phyloP scores from a whole-genome alignment of 2,113 vertebrate species.

The Hymenochirus boettgeri region DNA sequence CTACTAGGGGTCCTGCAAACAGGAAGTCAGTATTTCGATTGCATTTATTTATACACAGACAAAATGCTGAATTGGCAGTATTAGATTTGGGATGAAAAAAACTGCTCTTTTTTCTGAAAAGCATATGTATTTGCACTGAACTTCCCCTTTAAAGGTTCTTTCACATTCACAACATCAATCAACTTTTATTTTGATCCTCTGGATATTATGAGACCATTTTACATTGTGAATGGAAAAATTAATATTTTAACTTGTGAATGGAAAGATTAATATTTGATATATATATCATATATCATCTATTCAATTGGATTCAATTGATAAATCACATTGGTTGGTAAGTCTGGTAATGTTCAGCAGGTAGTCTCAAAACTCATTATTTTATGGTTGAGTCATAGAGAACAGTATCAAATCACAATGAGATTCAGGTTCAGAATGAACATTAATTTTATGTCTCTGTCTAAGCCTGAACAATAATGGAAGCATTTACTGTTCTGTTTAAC shows the following conservation, averaged over 20 bases:
- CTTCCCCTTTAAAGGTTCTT: no score
- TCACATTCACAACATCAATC: no score
- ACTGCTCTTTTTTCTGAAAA: no score
- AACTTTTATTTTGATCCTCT: background rate
- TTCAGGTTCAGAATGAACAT: constrained; percentile 10
- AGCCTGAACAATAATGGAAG: background rate
- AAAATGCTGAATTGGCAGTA: no score
- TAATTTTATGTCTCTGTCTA: constrained; percentile 14
- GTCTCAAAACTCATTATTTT: constrained; percentile 17
- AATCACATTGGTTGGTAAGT: constrained; percentile 21
- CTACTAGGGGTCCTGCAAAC: no score
- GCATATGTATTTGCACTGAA: no score
- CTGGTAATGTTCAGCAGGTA: background rate
- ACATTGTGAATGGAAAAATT: constrained; percentile 6
- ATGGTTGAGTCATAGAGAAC: constrained; percentile 5
- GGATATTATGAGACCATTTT: background rate
- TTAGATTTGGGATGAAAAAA: no score
- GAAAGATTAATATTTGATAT: constrained; percentile 11
- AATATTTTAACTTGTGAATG: constrained; percentile 11
- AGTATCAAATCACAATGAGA: constrained; percentile 28
- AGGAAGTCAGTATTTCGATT: no score
- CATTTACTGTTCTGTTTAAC: constrained; percentile 18
- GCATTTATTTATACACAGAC: no score
- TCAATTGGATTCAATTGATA: constrained; percentile 26
- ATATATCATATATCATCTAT: constrained; percentile 32